Percentiles rank a stretch among this genome's conserved stretches.
Conservation (phyloP, 1,140 invertebrate genomes). For the Atta colombica region DNA sequence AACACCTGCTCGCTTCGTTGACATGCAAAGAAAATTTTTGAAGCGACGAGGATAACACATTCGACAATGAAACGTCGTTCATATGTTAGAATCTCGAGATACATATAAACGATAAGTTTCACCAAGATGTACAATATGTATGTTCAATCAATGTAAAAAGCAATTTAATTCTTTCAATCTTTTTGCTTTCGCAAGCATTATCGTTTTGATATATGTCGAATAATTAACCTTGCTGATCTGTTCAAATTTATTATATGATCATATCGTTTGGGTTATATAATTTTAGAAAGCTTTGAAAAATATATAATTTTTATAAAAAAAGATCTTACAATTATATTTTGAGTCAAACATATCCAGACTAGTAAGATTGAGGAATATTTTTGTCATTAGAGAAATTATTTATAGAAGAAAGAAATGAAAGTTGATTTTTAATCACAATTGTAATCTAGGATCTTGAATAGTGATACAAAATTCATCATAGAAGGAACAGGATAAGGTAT, state of each 20-base stretch:
- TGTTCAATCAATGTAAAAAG: neutral
- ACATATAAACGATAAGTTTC: neutral
- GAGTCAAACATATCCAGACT: too few species aligned
- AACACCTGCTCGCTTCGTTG: conserved; percentile 82
- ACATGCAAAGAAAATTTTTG: conserved; percentile 79
- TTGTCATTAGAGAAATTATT: neutral
- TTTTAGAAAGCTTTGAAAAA: too few species aligned
- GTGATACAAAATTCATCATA: neutral
- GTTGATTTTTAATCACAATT: too few species aligned
- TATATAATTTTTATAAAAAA: too few species aligned
- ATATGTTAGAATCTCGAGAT: conserved; percentile 6
- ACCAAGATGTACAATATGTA: neutral
- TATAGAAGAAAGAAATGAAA: neutral
- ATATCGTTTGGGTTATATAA: too few species aligned
- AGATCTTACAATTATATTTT: too few species aligned
- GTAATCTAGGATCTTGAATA: neutral
- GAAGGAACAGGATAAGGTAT: neutral
- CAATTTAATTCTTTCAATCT: neutral
- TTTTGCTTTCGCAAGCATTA: neutral
- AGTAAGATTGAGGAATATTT: neutral
- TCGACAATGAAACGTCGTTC: conserved; percentile 14
- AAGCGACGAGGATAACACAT: conserved; percentile 54
- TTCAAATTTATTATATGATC: too few species aligned
- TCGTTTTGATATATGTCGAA: neutral
- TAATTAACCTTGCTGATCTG: neutral